Conservation (phyloP, 1,140 invertebrate species). For the Cephus cinctus region DNA sequence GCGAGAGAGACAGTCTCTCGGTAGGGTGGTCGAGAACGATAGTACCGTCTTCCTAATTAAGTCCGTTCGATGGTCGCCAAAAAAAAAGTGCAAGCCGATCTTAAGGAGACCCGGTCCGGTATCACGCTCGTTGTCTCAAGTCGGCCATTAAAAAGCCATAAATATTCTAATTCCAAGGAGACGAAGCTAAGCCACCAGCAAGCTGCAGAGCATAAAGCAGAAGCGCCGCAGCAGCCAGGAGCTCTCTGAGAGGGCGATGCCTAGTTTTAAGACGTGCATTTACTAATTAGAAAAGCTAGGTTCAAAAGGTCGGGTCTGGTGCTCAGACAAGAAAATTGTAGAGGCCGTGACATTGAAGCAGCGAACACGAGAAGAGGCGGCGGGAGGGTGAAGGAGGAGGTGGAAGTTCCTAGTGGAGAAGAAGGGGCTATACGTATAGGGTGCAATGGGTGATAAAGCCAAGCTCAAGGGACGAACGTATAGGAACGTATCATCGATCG, state of each 20-base stretch:
- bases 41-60: no score
- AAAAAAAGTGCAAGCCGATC: no score
- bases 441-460: slow-evolving; percentile 10
- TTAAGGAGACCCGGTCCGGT: no score
- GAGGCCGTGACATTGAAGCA: slow-evolving; percentile 28
- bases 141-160: slow-evolving; percentile 22
- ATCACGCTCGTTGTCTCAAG: no score
- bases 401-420: no score
- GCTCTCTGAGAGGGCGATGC: slow-evolving; percentile 10
- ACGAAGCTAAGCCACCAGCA: no score
- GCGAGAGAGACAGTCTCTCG: no score
- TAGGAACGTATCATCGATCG: slow-evolving; percentile 32
- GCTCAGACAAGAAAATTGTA: slow-evolving; percentile 28
- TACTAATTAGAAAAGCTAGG: slow-evolving; percentile 27
- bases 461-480: slow-evolving; percentile 18
- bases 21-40: no score
- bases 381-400: not conserved
- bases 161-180: slow-evolving; percentile 25
- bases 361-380: not conserved
- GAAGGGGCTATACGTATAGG: no score
- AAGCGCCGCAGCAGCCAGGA: slow-evolving; percentile 5
- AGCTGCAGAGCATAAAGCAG: no score
- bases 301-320: slow-evolving; percentile 10
- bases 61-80: no score
- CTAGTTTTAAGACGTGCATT: slow-evolving; percentile 19